A percentile compares a stretch with the other conserved stretches of the same genome.
These are phyloP conservation scores for Philaenus spumarius DNA, from an alignment of 1,140 invertebrate species.

Conservation along the genomic window DNA sequence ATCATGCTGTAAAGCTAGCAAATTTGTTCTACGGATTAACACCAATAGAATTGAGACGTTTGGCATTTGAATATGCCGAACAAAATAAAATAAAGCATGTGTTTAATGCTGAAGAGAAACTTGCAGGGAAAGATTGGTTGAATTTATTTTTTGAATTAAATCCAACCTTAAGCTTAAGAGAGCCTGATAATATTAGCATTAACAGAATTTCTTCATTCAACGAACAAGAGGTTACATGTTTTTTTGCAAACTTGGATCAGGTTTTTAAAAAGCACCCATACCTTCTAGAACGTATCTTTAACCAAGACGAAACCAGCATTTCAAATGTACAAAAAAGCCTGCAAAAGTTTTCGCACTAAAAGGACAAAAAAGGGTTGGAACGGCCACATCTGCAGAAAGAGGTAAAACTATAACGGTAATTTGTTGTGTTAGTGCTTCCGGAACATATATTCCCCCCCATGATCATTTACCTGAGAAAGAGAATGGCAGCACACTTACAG, in stretches of 20 bases:
- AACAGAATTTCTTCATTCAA: conserved; percentile 19
- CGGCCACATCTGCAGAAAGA: conserved; percentile 28
- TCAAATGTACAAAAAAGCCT: conserved; percentile 33
- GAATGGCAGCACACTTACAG: conserved; percentile 28
- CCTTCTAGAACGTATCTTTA: conserved; percentile 29
- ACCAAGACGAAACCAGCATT: conserved; percentile 39
- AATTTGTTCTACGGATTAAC: too few relatives aligned
- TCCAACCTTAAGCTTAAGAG: conserved; percentile 16
- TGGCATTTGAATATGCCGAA: too few relatives aligned
- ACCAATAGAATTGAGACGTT: too few relatives aligned
- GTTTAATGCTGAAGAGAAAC: too few relatives aligned
- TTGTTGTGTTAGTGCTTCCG: conserved; percentile 30
- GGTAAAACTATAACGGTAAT: conserved; percentile 33
- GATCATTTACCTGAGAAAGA: conserved; percentile 36
- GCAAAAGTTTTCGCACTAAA: conserved; percentile 13
- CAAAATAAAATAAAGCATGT: too few relatives aligned
- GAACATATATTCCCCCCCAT: conserved; percentile 37
- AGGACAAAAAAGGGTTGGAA: conserved; percentile 16
- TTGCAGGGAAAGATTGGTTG: too few relatives aligned
- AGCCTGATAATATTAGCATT: conserved; percentile 30
- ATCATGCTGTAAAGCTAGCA: too few relatives aligned
- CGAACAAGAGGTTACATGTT: not conserved
- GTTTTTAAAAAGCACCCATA: not conserved
- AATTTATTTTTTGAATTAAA: too few relatives aligned
- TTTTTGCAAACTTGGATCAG: not conserved